phyloP scores from a whole-genome alignment of 2,113 vertebrate species.

The Lota lota region DNA sequence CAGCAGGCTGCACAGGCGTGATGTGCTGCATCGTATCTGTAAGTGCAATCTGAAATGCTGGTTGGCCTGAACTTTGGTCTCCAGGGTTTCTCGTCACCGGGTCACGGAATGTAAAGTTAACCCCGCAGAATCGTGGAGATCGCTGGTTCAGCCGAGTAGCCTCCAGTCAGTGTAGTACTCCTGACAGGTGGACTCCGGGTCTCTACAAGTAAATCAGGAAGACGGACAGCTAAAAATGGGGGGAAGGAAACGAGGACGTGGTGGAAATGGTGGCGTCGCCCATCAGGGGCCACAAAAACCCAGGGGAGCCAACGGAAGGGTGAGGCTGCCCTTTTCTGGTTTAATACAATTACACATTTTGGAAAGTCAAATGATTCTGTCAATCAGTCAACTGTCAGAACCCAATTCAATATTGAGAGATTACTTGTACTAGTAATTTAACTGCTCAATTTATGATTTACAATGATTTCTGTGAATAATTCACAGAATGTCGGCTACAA shows the following conservation, averaged over 20 bases:
- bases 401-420: too few relatives aligned
- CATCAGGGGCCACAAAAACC: conserved; percentile 33
- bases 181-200: background rate
- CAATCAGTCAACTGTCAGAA: too few relatives aligned
- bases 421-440: too few relatives aligned
- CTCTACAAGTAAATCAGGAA: background rate
- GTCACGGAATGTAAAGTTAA: conserved; percentile 32
- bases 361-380: too few relatives aligned
- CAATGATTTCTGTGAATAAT: too few relatives aligned
- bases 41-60: conserved; percentile 11
- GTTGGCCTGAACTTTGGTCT: conserved; percentile 67
- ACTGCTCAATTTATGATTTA: too few relatives aligned
- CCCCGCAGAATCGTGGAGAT: conserved; percentile 11
- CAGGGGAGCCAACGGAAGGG: conserved; percentile 33
- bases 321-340: conserved; percentile 16
- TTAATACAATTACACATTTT: too few relatives aligned
- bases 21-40: conserved; percentile 15
- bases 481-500: too few relatives aligned
- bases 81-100: conserved; percentile 51
- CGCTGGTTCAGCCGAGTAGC: background rate
- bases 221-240: conserved; percentile 50
- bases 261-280: conserved; percentile 36
- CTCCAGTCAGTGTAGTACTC: background rate
- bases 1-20: background rate
- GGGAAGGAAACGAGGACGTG: conserved; percentile 61